Evolutionary conservation across 2,888 invertebrate genomes (phyloP).

Genomic region (Torymus auratus): DNA sequence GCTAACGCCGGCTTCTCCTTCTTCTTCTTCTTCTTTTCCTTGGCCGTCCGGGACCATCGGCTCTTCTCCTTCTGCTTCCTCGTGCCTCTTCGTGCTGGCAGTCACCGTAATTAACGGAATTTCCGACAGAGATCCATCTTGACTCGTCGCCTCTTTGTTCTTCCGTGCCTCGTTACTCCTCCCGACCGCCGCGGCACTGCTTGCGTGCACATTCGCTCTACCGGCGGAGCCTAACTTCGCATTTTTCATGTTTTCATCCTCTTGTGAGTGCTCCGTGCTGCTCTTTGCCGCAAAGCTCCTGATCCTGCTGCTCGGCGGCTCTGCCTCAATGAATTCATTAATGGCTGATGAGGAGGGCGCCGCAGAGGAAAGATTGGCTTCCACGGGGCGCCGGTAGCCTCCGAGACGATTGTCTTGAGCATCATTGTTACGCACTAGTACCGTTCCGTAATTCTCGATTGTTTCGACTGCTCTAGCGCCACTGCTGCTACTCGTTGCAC

Average conservation of each 20-base stretch:
- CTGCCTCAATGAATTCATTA: conserved; percentile 12
- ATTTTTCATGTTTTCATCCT: not conserved
- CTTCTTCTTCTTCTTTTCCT: not conserved
- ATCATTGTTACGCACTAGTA: too few relatives aligned
- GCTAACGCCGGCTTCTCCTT: not conserved
- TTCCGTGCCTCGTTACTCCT: not conserved
- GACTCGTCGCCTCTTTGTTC: not conserved
- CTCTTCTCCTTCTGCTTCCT: not conserved
- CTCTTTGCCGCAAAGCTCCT: not conserved
- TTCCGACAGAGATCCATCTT: conserved; percentile 1
- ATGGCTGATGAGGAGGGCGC: not conserved
- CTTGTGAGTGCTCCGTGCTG: not conserved
- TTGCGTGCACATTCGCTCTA: not conserved
- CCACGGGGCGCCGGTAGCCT: too few relatives aligned
- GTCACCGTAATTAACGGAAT: conserved; percentile 25
- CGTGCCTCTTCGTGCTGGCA: too few relatives aligned
- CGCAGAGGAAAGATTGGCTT: too few relatives aligned
- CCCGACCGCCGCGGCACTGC: not conserved
- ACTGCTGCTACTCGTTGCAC: too few relatives aligned
- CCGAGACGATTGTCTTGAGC: too few relatives aligned
- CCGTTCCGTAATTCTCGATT: not conserved
- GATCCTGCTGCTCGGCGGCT: too few relatives aligned
- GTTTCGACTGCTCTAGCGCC: not conserved
- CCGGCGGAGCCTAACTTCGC: too few relatives aligned
- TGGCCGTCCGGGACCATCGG: not conserved